Conservation (phyloP, 1,140 invertebrate species). For the Eumaeus atala region DNA sequence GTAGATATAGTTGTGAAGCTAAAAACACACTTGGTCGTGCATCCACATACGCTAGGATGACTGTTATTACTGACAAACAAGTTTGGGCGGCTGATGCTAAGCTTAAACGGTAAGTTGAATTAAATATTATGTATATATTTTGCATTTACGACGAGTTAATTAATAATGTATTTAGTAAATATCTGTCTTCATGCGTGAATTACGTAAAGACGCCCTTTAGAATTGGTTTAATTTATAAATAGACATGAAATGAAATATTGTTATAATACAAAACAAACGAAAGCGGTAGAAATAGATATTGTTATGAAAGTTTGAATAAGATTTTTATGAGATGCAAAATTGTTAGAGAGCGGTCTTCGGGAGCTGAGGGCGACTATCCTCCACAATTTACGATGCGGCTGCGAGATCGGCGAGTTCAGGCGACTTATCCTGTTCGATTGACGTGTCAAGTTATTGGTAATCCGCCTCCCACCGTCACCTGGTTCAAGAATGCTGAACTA, state of each 20-base stretch:
- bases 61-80: slow-evolving; percentile 83
- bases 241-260: background rate
- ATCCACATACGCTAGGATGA: slow-evolving; percentile 86
- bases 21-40: slow-evolving; percentile 86
- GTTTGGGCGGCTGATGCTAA: slow-evolving; percentile 83
- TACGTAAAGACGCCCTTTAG: too few relatives aligned
- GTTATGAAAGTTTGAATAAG: slow-evolving; percentile 2
- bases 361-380: slow-evolving; percentile 65
- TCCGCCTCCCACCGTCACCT: slow-evolving; percentile 83
- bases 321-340: background rate
- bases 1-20: slow-evolving; percentile 89
- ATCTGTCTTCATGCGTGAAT: too few relatives aligned
- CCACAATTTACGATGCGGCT: slow-evolving; percentile 92
- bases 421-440: slow-evolving; percentile 87
- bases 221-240: background rate
- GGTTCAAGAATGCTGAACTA: slow-evolving; percentile 85
- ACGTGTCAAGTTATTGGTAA: slow-evolving; percentile 89
- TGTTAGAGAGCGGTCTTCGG: slow-evolving; percentile 52
- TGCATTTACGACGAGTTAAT: too few relatives aligned
- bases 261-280: too few relatives aligned
- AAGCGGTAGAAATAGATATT: too few relatives aligned
- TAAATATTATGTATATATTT: too few relatives aligned
- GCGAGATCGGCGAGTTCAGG: slow-evolving; percentile 86
- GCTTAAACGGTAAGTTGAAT: slow-evolving; percentile 76
- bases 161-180: too few relatives aligned